Conservation (phyloP, 2,888 invertebrate species). For the Chirona hameri region DNA sequence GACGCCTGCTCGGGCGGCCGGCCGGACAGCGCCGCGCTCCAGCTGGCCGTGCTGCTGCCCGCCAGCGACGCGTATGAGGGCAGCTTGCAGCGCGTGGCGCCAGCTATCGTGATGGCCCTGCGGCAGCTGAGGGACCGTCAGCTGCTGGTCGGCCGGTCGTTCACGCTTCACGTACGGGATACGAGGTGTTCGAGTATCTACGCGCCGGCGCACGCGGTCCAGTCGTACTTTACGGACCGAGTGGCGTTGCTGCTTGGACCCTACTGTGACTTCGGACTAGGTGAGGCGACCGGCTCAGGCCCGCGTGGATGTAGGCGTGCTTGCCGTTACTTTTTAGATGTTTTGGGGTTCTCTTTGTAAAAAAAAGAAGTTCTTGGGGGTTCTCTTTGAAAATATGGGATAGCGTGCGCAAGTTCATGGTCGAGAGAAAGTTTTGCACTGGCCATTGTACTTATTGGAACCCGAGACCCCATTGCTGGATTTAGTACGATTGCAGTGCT, state of each 20-base stretch:
- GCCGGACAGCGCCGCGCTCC: conserved; percentile 30
- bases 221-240: conserved; percentile 54
- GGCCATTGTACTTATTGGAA: too few species aligned
- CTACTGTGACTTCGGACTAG: conserved; percentile 73
- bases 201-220: conserved; percentile 53
- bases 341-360: too few species aligned
- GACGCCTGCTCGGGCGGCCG: background rate
- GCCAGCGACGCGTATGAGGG: conserved; percentile 40
- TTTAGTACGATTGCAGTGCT: too few species aligned
- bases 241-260: conserved; percentile 76
- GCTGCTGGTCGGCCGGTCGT: conserved; percentile 55
- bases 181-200: conserved; percentile 42
- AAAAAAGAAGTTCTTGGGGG: too few species aligned
- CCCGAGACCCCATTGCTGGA: too few species aligned
- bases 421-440: too few species aligned
- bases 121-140: conserved; percentile 48
- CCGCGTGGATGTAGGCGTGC: too few species aligned
- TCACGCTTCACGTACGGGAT: conserved; percentile 41
- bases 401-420: too few species aligned
- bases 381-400: too few species aligned
- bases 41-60: conserved; percentile 42
- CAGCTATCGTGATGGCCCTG: conserved; percentile 59
- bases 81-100: conserved; percentile 54
- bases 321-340: too few species aligned
- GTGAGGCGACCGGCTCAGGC: conserved; percentile 39